Conservation (phyloP, 1,140 invertebrate genomes). For the Eurosta solidaginis region DNA sequence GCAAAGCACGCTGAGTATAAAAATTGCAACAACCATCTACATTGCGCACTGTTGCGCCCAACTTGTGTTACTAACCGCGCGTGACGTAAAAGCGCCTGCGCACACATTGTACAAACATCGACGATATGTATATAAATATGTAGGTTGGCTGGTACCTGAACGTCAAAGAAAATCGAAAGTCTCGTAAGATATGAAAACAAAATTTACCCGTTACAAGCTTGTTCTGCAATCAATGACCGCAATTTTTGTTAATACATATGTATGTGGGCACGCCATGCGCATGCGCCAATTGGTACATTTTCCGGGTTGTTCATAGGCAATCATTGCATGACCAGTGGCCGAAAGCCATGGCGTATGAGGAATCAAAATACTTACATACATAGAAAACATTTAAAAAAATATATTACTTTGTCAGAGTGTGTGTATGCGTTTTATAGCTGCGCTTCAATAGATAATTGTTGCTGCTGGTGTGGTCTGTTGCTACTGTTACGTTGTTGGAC, state of each 20-base stretch:
- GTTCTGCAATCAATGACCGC: conserved; percentile 1
- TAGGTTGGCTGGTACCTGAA: no score
- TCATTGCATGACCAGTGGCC: neutral
- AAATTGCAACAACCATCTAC: no score
- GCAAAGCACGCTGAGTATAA: no score
- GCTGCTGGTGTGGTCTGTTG: neutral
- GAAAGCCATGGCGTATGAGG: conserved; percentile 7
- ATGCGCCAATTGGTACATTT: conserved; percentile 18
- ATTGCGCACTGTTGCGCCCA: neutral
- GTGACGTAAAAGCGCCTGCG: neutral
- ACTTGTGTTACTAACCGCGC: neutral
- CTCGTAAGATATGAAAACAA: neutral
- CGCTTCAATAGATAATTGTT: neutral
- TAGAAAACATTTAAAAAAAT: no score
- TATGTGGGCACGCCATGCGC: neutral
- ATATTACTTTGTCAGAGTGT: no score
- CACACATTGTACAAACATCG: no score
- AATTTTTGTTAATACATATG: neutral
- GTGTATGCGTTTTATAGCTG: neutral
- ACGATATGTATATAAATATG: no score
- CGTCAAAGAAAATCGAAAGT: neutral
- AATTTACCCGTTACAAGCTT: no score
- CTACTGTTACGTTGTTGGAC: neutral
- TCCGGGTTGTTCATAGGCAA: neutral
- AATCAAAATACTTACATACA: no score